Conservation (phyloP, 2,113 vertebrate species). For the Anthoscopus minutus region DNA sequence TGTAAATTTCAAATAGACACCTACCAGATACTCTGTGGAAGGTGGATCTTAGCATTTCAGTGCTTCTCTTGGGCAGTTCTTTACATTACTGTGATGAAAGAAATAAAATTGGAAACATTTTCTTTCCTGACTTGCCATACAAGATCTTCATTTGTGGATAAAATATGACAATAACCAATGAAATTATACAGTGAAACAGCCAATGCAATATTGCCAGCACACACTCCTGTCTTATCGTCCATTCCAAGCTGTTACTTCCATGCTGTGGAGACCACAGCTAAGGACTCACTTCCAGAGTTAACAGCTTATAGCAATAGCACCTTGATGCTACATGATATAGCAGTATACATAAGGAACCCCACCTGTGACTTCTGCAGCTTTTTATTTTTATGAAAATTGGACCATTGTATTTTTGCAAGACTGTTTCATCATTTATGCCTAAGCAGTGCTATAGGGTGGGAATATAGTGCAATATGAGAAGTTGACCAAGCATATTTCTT, state of each 20-base stretch:
- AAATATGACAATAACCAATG: not conserved
- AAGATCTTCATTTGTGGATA: not conserved
- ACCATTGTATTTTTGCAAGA: not conserved
- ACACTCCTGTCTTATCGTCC: not conserved
- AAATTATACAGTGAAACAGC: not conserved
- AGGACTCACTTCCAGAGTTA: not conserved
- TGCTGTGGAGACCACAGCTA: not conserved
- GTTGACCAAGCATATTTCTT: not conserved
- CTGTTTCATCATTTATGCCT: not conserved
- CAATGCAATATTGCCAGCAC: not conserved
- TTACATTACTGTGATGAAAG: not conserved
- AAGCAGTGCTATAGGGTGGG: not conserved
- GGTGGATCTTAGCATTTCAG: not conserved
- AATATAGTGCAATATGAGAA: not conserved
- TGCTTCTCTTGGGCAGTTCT: not conserved
- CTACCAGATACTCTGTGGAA: not conserved
- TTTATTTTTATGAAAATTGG: not conserved
- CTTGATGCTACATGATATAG: not conserved
- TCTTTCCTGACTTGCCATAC: not conserved
- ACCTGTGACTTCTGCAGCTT: not conserved
- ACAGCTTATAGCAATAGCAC: not conserved
- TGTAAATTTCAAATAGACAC: not conserved
- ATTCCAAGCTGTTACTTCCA: not conserved
- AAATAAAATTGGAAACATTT: not conserved
- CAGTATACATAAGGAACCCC: accelerated